These are phyloP conservation scores for Chesias legatella DNA, from an alignment of 2,888 invertebrate genomes.

Conservation along the genomic window DNA sequence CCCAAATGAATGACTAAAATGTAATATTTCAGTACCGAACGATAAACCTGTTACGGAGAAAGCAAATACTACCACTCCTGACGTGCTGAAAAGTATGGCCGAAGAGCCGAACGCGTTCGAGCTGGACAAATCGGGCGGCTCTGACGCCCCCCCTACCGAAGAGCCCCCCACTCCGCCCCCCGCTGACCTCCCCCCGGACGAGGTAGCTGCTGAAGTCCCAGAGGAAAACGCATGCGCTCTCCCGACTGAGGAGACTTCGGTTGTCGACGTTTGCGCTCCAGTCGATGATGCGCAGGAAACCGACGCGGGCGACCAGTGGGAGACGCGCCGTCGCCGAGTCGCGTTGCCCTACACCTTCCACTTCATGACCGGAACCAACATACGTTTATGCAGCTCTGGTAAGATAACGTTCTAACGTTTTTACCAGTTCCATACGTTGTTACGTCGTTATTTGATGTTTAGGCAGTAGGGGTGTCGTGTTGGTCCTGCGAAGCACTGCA, in stretches of 20 bases:
- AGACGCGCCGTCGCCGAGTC: conserved; percentile 47
- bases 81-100: neutral
- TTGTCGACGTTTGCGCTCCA: neutral
- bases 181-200: conserved; percentile 6
- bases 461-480: too few relatives aligned
- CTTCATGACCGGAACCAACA: conserved; percentile 91
- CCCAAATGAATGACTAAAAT: neutral
- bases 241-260: neutral
- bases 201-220: neutral
- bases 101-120: neutral
- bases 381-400: conserved; percentile 81
- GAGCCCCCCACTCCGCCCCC: conserved; percentile 4
- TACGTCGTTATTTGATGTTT: conserved; percentile 2
- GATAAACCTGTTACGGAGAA: conserved; percentile 7
- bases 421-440: neutral
- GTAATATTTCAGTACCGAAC: conserved; percentile 15
- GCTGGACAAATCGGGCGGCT: conserved; percentile 3
- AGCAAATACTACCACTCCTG: neutral
- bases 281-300: too few relatives aligned
- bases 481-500: too few relatives aligned
- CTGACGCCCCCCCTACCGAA: neutral
- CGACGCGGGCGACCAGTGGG: conserved; percentile 2
- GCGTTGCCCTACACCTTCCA: conserved; percentile 85
- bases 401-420: conserved; percentile 4
- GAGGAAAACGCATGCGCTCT: neutral